Conservation (phyloP, 2,888 invertebrate species). For the Drosophila gaucha region DNA sequence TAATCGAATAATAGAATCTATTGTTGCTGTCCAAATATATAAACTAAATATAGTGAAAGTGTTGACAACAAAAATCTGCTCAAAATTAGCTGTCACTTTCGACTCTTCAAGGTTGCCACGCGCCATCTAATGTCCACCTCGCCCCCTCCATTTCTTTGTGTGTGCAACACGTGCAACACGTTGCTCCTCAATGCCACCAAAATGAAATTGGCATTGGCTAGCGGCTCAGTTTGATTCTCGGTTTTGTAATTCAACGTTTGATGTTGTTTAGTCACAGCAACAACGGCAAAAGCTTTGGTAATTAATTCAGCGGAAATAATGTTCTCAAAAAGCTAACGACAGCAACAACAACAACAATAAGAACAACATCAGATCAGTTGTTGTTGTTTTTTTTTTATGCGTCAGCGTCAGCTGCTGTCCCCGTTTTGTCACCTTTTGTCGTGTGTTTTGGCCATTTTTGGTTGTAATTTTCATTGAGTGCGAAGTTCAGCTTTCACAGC, state of each 20-base stretch:
- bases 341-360: constrained; percentile 25
- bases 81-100: constrained; percentile 28
- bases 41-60: too few species aligned
- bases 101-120: constrained; percentile 29
- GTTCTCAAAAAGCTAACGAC: constrained; percentile 33
- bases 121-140: background rate
- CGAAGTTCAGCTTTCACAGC: constrained; percentile 39
- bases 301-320: constrained; percentile 73
- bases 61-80: too few species aligned
- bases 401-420: constrained; percentile 15
- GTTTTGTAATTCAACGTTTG: constrained; percentile 36
- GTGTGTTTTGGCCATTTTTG: constrained; percentile 65
- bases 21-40: too few species aligned
- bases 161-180: constrained; percentile 45
- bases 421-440: constrained; percentile 60
- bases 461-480: constrained; percentile 45
- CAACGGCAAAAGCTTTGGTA: constrained; percentile 36
- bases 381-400: constrained; percentile 10
- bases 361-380: constrained; percentile 2
- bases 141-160: constrained; percentile 32
- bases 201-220: constrained; percentile 51
- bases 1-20: too few species aligned
- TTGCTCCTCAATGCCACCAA: constrained; percentile 51
- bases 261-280: constrained; percentile 36
- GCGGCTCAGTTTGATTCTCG: constrained; percentile 59